Evolutionary conservation across 1,140 invertebrate genomes (phyloP), one percentile per base, ranked within the genome.

Genomic region (Bombus confusus): DNA sequence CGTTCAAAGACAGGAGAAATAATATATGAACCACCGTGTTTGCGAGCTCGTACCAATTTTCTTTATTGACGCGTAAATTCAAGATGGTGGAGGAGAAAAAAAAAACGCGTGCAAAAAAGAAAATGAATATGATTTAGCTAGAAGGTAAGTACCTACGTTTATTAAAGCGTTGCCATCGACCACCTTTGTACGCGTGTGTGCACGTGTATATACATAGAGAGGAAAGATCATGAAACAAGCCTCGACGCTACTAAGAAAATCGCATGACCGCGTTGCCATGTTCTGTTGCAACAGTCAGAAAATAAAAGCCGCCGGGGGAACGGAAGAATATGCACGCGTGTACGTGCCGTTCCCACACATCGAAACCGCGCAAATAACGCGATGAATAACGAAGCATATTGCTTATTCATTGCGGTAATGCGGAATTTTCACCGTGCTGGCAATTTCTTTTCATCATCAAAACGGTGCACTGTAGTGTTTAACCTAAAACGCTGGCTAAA

Each of bases 271-370:
- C 72, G 59, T 43, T 52, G 73, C 34, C 62, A n/a, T 13, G 81
- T 31, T 83, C 73, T 77, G 62, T 77, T 41, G 81, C 73, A 77
- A 83, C 64, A 18, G 18, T 52, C 43, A n/a, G 73, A 83, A 83
- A 83, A 83, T 83, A 83, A 83, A 83, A 76, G 31, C 57, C 22
- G n/a, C 59, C 59, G 5, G 13, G 34, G 80, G 41, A 83, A 75
- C 22, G 72, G 73, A 83, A 52, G 37, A 52, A 66, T 52, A 68
- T 52, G 12, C 43, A 22, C 47, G 43, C 12, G 41, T 34, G 47
- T 41, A 15, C 15, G n/a, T 31, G 6, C 4, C 52, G 47, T 64
- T 62, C 37, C 47, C 18, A n/a, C 31, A 68, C 31, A 31, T 52
- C 22, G n/a, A 37, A 59, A 9, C 22, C 31, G 25, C 15, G 15